Evolutionary conservation across 2,113 vertebrate species (phyloP), one percentile per base, ranked within the genome.

Genomic region (Orycteropus afer): DNA sequence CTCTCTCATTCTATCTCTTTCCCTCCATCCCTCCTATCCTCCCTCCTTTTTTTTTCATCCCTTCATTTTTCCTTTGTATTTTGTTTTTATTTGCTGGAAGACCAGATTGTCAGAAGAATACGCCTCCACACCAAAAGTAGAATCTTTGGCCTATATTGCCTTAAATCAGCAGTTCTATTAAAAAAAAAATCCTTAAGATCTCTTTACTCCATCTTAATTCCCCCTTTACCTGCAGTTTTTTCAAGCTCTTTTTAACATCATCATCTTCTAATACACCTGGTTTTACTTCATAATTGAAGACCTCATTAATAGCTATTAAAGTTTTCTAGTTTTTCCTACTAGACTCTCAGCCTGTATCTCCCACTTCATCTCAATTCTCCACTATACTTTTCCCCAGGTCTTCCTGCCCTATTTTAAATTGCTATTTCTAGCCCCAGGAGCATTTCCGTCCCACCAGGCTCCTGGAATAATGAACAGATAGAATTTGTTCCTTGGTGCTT

Each of bases 391-490:
- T 67, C 92, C 76, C 67, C 63, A 88, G 73, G 85, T 90, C 53
- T 96, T 86, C 45, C 45, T 90, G 83, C 84, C 94, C 85, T 69
- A 74, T 85, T 92, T 95, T 95, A 95, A 96, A 96, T 95, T 92
- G 86, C 49, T 86, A 53, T 96, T 92, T 95, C 45, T 93, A 96
- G 95, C 93, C 94, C 92, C 85, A 55, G 95, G 94, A 96, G 96
- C n/a, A 76, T 96, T 95, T 84, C 40, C 53, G 91, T 95, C 79
- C 94, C 90, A 90, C 81, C 25, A 86, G 88, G 63, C 88, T 97
- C 63, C 91, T 69, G 47, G 86, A 92, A 95, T 92, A 95, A 97
- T 86, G 92, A 97, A 97, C 87, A 93, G 93, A 76, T 88, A 93
- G 92, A 97, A 89, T 74, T 51, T 88, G 51, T 76, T 95, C 74